Base-by-base conservation (phyloP, 2,797 vertebrate species). In the Thunnus albacares region DNA sequence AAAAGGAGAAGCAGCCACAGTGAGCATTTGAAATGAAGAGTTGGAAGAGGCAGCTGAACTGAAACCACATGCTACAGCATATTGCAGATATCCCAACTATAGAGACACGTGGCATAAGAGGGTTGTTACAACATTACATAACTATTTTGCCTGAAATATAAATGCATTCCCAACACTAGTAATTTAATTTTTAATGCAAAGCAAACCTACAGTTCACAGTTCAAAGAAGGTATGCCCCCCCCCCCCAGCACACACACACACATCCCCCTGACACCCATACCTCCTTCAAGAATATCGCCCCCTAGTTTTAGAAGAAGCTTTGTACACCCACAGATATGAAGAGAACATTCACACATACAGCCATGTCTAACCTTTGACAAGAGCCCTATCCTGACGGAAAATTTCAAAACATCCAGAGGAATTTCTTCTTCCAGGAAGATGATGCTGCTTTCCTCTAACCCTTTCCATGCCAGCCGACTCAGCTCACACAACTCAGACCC, bases 341-440 rank as follows among this genome's bases (percentile, higher is more conserved):
- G 8, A 63, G 41, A 62, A 28, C 0, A 81, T 7, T 30, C 20
- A 45, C 30, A 41, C 20, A 59, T 9, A 24, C 2, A 35, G 7
- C 17, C 22, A 66, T 28, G 75, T 28, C 96, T 94, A 75, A 97
- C 96, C 81, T 92, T 89, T 60, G 93, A 94, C 77, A 98, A 66
- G 57, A 99, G 70, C 0, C 94, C 93, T 1, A 94, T 93, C 33
- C 69, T 79, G 18, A 90, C 66, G 10, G 96, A 96, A 68, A 98
- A 97, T 22, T 93, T 80, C 66, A 96, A 87, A 68, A 96, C 76
- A 0, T 90, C 62, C 0, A 83, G 75, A 11, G 94, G 77, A 76
- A 98, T 77, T 6, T 97, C 95, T 33, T 60, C 56, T 2, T 91
- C 81, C 24, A 81, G 92, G 91, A 99, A 99, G 1, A 98, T 86